Evolutionary conservation across 1,140 invertebrate genomes (phyloP).

Genomic region (Cherax quadricarinatus): DNA sequence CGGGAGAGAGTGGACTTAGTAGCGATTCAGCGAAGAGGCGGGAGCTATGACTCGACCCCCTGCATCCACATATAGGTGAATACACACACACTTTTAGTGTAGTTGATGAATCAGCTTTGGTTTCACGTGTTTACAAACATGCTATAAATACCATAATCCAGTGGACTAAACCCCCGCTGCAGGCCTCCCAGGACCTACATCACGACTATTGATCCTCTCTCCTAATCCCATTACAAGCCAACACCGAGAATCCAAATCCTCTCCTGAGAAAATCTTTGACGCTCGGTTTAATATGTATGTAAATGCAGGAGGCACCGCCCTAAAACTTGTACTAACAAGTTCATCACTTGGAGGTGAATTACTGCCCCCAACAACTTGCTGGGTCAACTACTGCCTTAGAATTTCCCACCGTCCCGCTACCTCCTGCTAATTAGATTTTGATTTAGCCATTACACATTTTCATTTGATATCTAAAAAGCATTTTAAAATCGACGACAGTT

Average conservation of each 20-base stretch:
- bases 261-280: slow-evolving; percentile 50
- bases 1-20: too few species aligned
- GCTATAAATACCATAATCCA: slow-evolving; percentile 40
- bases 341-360: slow-evolving; percentile 44
- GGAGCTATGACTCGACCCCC: too few species aligned
- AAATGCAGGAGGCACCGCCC: slow-evolving; percentile 51
- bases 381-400: not conserved
- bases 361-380: slow-evolving; percentile 25
- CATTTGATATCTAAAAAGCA: too few species aligned
- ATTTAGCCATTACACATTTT: not conserved
- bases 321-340: slow-evolving; percentile 62
- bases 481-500: too few species aligned
- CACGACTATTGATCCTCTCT: slow-evolving; percentile 56
- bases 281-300: slow-evolving; percentile 60
- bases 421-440: slow-evolving; percentile 25
- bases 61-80: too few species aligned
- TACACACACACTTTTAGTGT: too few species aligned
- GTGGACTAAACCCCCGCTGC: not conserved
- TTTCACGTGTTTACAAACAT: slow-evolving; percentile 25
- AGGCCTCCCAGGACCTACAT: slow-evolving; percentile 35
- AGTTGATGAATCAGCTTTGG: not conserved
- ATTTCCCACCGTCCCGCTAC: not conserved
- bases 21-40: too few species aligned
- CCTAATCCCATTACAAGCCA: slow-evolving; percentile 55
- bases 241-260: slow-evolving; percentile 34